Conservation (phyloP, 2,888 invertebrate genomes). For the Parthenolecanium corni region DNA sequence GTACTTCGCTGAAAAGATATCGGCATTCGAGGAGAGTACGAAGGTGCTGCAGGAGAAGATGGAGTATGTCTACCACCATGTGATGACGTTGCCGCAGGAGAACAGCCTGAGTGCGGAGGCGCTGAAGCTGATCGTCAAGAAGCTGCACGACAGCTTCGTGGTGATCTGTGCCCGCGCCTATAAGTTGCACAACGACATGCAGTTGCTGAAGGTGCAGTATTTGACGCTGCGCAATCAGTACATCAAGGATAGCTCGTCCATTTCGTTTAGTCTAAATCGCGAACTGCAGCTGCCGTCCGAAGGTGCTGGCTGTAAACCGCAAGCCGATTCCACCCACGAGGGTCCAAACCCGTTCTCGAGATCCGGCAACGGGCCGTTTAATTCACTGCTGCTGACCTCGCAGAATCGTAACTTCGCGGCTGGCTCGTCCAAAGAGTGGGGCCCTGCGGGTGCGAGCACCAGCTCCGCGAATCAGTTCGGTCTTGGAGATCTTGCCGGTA, state of each 20-base stretch:
- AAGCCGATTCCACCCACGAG: background rate
- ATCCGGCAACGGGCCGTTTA: conserved; percentile 10
- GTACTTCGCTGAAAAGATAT: conserved; percentile 22
- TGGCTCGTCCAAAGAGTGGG: background rate
- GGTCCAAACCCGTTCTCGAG: conserved; percentile 18
- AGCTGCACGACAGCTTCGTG: conserved; percentile 23
- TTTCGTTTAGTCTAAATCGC: conserved; percentile 13
- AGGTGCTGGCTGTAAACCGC: background rate
- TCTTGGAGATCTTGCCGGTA: background rate
- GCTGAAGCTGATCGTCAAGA: conserved; percentile 18
- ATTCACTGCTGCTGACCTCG: conserved; percentile 19
- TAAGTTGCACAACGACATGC: conserved; percentile 26
- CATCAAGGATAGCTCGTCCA: conserved; percentile 23
- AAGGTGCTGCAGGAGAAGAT: conserved; percentile 20
- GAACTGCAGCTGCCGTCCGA: conserved; percentile 9
- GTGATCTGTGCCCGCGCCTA: conserved; percentile 16
- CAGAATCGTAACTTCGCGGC: conserved; percentile 10
- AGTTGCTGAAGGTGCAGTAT: conserved; percentile 22
- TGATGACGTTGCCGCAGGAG: conserved; percentile 22
- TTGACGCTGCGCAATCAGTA: conserved; percentile 22
- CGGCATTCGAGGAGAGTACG: conserved; percentile 15
- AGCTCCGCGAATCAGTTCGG: conserved; percentile 6
- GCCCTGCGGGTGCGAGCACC: background rate
- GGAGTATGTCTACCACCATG: conserved; percentile 22
- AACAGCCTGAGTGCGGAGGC: conserved; percentile 17